Evolutionary conservation across 2,113 vertebrate species (phyloP).

Genomic region (Microcebus jonahi): DNA sequence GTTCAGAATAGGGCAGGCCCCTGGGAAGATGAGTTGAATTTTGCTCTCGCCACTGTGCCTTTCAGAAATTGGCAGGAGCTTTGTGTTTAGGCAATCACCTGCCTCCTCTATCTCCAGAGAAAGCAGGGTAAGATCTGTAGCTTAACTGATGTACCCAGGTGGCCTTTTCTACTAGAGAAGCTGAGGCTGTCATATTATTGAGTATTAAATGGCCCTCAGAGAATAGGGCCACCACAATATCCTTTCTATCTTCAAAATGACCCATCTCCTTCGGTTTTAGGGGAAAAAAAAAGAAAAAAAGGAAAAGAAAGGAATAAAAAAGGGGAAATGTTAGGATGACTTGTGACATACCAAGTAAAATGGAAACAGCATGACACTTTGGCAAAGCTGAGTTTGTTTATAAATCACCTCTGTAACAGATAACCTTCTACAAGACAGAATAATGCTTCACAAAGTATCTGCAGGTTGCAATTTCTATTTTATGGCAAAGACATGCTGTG

Average conservation of each 20-base stretch:
- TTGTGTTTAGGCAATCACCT: neutral
- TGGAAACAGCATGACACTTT: neutral
- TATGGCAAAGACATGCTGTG: no score
- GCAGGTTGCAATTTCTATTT: neutral
- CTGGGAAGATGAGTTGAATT: slow-evolving; percentile 10
- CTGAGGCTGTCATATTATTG: neutral
- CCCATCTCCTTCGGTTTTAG: neutral
- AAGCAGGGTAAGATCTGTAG: neutral
- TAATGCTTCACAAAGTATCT: neutral
- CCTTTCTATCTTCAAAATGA: neutral
- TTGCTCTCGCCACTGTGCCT: neutral
- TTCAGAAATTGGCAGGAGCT: neutral
- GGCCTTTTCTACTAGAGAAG: neutral
- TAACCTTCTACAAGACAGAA: neutral
- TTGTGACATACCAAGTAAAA: neutral
- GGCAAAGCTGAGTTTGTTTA: neutral
- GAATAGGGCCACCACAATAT: neutral
- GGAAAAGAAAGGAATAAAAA: accelerated
- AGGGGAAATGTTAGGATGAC: neutral
- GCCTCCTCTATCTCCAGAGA: neutral
- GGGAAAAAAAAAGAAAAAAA: neutral
- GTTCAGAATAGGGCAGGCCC: neutral
- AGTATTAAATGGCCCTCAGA: neutral
- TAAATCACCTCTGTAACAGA: neutral
- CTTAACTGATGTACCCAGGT: neutral